Base-by-base conservation (phyloP, 1,140 invertebrate genomes). In the Nymphalis io region DNA sequence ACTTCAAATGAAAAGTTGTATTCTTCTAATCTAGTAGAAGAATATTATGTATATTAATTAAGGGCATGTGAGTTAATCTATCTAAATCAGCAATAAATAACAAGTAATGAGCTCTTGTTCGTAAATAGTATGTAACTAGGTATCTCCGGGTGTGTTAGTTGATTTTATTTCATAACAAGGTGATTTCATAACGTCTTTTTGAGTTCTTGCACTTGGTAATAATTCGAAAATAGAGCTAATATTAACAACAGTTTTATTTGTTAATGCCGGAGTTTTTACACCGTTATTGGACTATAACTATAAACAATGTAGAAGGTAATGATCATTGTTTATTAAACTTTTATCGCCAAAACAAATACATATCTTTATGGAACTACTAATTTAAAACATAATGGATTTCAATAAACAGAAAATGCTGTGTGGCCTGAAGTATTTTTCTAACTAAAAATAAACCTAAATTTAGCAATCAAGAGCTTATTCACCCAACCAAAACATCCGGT, bases 121-220 rank as follows among this genome's bases (percentile, higher is more conserved):
- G 51, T 46, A 68, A 73, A 76, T 60, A 44, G 58, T 58, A 68
- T 62, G 70, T 71, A 78, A 67, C 46, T 71, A 42, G 68, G 73
- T 74, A 70, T 72, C 68, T 67, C 70, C 46, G 72, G 61, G 53
- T 70, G 33, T 68, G 21, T 70, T 40, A 6, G 68, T 67, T 63
- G 70, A 72, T 70, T 64, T 48, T 20, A 74, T 76, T 70, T 76
- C 74, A 69, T 74, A 76, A 76, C 68, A 58, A 63, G 46, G 48
- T 51, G 48, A 60, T 76, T 74, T 71, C 61, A 60, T 73, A 73
- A 79, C 64, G 51, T 59, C 55, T 74, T 74, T 65, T 67, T 60
- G 16, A 46, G 38, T 70, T 68, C 60, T 60, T 70, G 61, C 70
- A 61, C 60, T 67, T 57, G 27, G 60, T 69, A 55, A 65, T 64